Base-by-base conservation (phyloP, 1,140 invertebrate species). In the Ips typographus region DNA sequence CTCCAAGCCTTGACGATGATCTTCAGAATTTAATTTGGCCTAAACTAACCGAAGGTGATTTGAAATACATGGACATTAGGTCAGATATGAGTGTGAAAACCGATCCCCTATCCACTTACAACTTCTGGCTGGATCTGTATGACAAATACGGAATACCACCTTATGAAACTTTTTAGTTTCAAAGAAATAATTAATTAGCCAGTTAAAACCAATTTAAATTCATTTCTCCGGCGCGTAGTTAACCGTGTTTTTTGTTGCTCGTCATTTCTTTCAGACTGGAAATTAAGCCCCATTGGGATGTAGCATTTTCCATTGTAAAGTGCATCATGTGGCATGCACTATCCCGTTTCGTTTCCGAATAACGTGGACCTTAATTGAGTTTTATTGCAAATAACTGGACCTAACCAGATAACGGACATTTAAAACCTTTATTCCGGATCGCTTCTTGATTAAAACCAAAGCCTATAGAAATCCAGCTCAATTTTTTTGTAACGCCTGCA, bases 21-120 rank as follows among this genome's bases (percentile, higher is more conserved):
- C 58, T 73, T 22, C 68, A 72, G 58, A 71, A 73, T 41, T 61
- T 73, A 39, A 57, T 43, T 40, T 73, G 72, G 72, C 72, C 68
- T 6, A 71, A 60, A 57, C 36, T 73, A 5, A 22, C 22, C 39
- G 57, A 53, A 51, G 58, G 41, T 1, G 51, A 65, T 36, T 47
- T 65, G 7, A 53, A 65, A n/a, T 71, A 58, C 59, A 49, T 73
- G 3, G 62, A 68, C 36, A 71, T 73, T n/a, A 57, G 38, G 2
- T 40, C 56, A 40, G 44, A 73, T 47, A 37, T 73, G n/a, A 36
- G 2, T 40, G 22, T 66, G 7, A 37, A 56, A 51, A 63, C 37
- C 2, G 43, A 73, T 52, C 68, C 68, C 1, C 49, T 61, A 1
- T 59, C 43, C 5, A 73, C 39, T 43, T 73, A 73, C 41, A 5